phyloP scores from a whole-genome alignment of 2,888 invertebrate genomes.

The Cacoxenus indagator region DNA sequence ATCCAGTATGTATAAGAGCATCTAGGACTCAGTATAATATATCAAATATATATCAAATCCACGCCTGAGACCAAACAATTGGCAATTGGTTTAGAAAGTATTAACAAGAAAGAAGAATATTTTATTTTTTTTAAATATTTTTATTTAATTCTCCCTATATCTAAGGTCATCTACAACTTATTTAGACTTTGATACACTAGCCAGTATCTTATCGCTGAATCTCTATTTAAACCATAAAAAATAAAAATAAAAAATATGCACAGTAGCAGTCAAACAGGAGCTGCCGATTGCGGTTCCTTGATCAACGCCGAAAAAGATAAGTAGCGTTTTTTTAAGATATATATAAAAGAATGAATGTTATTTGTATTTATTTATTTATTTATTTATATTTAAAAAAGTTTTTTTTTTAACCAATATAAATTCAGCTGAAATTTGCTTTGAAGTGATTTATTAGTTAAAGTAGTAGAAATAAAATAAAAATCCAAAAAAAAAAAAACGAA shows the following conservation, averaged over 20 bases:
- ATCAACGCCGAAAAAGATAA: not conserved
- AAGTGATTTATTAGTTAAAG: not conserved
- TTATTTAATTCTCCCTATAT: too few species aligned
- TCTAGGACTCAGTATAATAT: too few species aligned
- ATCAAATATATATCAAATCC: too few species aligned
- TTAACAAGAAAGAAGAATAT: too few species aligned
- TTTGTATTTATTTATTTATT: not conserved
- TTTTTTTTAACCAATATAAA: slow-evolving; percentile 1
- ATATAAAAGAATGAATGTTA: too few species aligned
- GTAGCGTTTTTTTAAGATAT: not conserved
- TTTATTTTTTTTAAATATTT: not conserved
- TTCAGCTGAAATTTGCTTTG: not conserved
- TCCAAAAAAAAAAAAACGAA: not conserved
- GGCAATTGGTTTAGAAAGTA: too few species aligned
- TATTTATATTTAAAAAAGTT: not conserved
- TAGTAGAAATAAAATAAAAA: not conserved
- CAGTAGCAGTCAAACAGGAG: slow-evolving; percentile 34
- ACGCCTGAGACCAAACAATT: too few species aligned
- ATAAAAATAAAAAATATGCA: too few species aligned
- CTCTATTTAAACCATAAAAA: not conserved
- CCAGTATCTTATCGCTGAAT: not conserved
- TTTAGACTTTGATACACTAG: too few species aligned
- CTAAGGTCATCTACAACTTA: too few species aligned
- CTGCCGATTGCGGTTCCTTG: not conserved
- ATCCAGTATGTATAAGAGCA: too few species aligned